Conservation (phyloP, 2,797 vertebrate genomes). For the Tympanoctomys barrerae region DNA sequence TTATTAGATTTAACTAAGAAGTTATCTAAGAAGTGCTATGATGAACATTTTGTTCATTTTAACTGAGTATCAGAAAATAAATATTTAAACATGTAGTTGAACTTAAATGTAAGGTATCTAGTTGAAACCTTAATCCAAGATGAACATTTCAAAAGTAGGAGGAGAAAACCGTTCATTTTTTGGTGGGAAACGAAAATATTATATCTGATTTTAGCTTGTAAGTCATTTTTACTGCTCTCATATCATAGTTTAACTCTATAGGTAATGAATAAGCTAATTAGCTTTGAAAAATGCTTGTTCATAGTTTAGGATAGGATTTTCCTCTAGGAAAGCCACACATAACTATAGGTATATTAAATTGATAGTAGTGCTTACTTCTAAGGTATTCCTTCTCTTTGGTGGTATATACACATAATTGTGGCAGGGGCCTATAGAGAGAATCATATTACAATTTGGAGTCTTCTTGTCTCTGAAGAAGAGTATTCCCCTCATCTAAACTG, state of each 20-base stretch:
- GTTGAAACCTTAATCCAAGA: conserved; percentile 50
- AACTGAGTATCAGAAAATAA: conserved; percentile 43
- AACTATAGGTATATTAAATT: conserved; percentile 17
- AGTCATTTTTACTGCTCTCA: conserved; percentile 55
- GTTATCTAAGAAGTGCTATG: background rate
- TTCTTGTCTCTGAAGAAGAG: background rate
- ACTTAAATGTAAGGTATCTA: conserved; percentile 56
- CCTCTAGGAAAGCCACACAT: conserved; percentile 11
- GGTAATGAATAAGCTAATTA: conserved; percentile 53
- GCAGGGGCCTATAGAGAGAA: background rate
- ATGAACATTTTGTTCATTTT: conserved; percentile 65
- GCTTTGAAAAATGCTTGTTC: background rate
- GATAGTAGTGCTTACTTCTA: conserved; percentile 4
- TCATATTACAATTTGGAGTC: conserved; percentile 46
- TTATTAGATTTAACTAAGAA: conserved; percentile 40
- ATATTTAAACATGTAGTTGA: conserved; percentile 60
- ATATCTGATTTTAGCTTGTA: conserved; percentile 62
- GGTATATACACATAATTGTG: conserved; percentile 9
- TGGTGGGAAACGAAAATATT: conserved; percentile 55
- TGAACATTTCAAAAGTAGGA: conserved; percentile 61
- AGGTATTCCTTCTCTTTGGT: conserved; percentile 26
- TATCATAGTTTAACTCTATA: background rate
- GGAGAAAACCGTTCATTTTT: conserved; percentile 42
- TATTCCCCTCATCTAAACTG: background rate
- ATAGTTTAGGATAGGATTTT: conserved; percentile 50